A percentile compares a stretch with the other conserved stretches of the same genome.
phyloP scores from a whole-genome alignment of 37 sponge, comb jelly and placozoan genomes.

The Crambe crambe region DNA sequence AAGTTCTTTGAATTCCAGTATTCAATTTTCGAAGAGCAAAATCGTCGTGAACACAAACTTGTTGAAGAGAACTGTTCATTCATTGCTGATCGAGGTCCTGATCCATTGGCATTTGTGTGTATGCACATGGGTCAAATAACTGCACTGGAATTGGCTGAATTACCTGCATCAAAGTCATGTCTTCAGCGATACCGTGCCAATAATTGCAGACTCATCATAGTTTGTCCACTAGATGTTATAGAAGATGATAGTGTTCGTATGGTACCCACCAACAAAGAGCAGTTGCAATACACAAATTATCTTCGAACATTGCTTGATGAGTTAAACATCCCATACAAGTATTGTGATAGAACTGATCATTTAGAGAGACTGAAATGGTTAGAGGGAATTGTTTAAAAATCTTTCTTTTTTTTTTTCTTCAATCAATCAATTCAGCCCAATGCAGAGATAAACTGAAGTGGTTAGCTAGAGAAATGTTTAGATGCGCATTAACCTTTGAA shows the following conservation, averaged over 20 bases:
- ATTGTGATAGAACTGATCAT: constrained; percentile 3
- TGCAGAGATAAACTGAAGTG: no score
- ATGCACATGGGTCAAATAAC: background rate
- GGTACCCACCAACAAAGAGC: background rate
- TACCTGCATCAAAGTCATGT: background rate
- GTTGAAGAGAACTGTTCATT: background rate
- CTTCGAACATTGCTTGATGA: background rate
- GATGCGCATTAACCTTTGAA: no score
- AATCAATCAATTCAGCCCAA: no score
- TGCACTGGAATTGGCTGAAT: background rate
- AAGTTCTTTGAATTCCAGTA: background rate
- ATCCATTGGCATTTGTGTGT: background rate
- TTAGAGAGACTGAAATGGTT: background rate
- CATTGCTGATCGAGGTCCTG: background rate
- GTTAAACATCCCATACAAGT: background rate
- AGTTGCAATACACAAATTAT: background rate
- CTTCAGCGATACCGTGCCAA: background rate
- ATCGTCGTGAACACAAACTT: background rate
- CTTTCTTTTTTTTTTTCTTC: no score
- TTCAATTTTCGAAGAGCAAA: background rate
- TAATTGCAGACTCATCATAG: background rate
- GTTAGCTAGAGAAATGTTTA: no score
- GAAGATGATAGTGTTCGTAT: background rate
- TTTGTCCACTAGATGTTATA: background rate
- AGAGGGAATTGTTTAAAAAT: background rate